These are phyloP conservation scores for Zygothrica quintamaculata DNA, from an alignment of 2,888 invertebrate species.

Conservation along the genomic window DNA sequence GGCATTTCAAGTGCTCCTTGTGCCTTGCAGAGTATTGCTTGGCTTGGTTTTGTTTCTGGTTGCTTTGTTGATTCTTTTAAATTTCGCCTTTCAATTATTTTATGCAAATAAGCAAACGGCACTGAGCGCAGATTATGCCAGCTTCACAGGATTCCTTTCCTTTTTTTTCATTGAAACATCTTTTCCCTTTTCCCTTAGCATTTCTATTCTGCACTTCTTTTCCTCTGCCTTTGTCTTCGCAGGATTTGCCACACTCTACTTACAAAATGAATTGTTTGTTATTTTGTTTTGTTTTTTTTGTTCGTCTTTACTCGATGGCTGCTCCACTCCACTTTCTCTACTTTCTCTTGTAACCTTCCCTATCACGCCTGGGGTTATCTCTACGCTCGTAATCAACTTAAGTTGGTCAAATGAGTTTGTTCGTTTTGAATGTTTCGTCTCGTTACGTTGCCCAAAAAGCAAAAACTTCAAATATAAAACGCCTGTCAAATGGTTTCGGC, in stretches of 20 bases:
- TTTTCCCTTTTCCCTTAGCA: constrained; percentile 8
- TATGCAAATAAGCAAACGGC: constrained; percentile 76
- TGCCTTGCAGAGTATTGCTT: constrained; percentile 11
- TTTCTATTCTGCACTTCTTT: constrained; percentile 14
- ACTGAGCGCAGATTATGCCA: constrained; percentile 74
- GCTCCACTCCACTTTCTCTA: neutral
- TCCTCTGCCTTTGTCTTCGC: constrained; percentile 14
- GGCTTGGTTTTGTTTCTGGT: constrained; percentile 23
- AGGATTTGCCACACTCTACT: constrained; percentile 52
- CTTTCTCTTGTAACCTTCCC: neutral
- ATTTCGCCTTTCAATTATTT: constrained; percentile 79
- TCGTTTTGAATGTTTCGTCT: constrained; percentile 60
- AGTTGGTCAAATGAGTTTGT: constrained; percentile 76
- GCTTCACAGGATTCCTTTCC: constrained; percentile 68
- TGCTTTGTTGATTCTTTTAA: constrained; percentile 72
- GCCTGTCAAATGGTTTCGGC: constrained; percentile 31
- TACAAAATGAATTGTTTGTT: constrained; percentile 73
- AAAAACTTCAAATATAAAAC: constrained; percentile 32
- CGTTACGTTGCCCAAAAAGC: constrained; percentile 30
- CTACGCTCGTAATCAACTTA: constrained; percentile 69
- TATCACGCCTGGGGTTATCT: constrained; percentile 10
- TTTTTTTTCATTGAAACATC: constrained; percentile 16
- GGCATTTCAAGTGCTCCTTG: constrained; percentile 41
- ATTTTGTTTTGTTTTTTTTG: constrained; percentile 27
- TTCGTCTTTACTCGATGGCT: constrained; percentile 43